Percentiles rank a stretch among this genome's conserved stretches.
Evolutionary conservation across 2,888 invertebrate species (phyloP).

Genomic region (Eupeodes latifasciatus): DNA sequence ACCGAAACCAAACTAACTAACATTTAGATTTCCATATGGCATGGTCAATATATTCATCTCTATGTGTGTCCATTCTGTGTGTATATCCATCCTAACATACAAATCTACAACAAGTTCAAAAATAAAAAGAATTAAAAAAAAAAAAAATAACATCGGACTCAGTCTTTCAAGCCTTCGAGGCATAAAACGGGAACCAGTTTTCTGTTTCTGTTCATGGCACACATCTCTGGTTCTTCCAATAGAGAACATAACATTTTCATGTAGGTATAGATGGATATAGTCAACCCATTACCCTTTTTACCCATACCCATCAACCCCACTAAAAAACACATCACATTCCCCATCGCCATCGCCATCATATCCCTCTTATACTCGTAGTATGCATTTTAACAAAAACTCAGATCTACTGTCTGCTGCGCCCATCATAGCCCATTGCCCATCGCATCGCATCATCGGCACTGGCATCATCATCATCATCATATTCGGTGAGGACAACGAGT

Average conservation of each 20-base stretch:
- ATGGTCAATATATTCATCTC: constrained; percentile 69
- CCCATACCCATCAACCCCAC: neutral
- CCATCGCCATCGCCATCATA: neutral
- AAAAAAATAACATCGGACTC: constrained; percentile 55
- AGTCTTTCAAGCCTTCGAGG: constrained; percentile 71
- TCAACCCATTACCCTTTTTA: neutral
- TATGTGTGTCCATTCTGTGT: constrained; percentile 5
- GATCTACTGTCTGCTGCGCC: neutral
- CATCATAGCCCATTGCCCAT: neutral
- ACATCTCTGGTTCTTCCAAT: constrained; percentile 21
- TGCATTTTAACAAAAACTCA: neutral
- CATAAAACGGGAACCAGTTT: constrained; percentile 65
- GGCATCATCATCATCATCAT: too few relatives aligned
- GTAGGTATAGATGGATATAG: neutral
- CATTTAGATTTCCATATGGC: constrained; percentile 66
- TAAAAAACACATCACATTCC: too few relatives aligned
- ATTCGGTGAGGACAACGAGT: constrained; percentile 49
- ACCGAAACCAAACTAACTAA: constrained; percentile 59
- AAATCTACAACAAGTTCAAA: neutral
- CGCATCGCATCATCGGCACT: too few relatives aligned
- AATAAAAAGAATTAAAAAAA: neutral
- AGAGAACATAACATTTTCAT: constrained; percentile 12
- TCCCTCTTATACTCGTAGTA: too few relatives aligned
- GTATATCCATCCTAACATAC: constrained; percentile 11
- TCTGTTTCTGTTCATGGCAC: constrained; percentile 69